Conservation (phyloP, 2,113 vertebrate species). For the Apistogramma diplotaenia region DNA sequence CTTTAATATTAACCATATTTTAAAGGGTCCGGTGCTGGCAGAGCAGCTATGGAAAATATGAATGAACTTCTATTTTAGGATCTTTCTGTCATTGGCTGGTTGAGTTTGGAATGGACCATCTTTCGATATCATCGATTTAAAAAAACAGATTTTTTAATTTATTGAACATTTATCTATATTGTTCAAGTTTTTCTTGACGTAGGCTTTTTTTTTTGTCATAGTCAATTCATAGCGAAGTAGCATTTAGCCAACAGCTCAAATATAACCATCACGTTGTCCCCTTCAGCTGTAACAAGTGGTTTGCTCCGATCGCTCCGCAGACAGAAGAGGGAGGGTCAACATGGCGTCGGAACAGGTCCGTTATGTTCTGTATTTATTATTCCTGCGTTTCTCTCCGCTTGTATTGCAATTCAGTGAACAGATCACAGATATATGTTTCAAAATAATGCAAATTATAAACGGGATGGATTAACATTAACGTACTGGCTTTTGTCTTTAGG, state of each 20-base stretch:
- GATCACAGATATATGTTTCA: rapidly evolving
- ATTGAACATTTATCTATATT: neutral
- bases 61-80: constrained; percentile 70
- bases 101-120: constrained; percentile 62
- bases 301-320: constrained; percentile 22
- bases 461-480: too few relatives aligned
- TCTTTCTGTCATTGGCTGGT: constrained; percentile 41
- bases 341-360: constrained; percentile 85
- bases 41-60: constrained; percentile 55
- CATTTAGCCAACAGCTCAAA: neutral
- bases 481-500: neutral
- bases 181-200: neutral
- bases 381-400: neutral
- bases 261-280: neutral
- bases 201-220: neutral
- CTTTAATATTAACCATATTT: too few relatives aligned
- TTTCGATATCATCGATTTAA: neutral
- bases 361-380: constrained; percentile 46
- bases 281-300: constrained; percentile 41
- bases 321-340: constrained; percentile 73
- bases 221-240: neutral
- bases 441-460: neutral
- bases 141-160: neutral
- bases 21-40: neutral
- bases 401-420: neutral